These are phyloP conservation scores for Chirona hameri DNA, from an alignment of 2,888 invertebrate genomes.

Conservation along the genomic window DNA sequence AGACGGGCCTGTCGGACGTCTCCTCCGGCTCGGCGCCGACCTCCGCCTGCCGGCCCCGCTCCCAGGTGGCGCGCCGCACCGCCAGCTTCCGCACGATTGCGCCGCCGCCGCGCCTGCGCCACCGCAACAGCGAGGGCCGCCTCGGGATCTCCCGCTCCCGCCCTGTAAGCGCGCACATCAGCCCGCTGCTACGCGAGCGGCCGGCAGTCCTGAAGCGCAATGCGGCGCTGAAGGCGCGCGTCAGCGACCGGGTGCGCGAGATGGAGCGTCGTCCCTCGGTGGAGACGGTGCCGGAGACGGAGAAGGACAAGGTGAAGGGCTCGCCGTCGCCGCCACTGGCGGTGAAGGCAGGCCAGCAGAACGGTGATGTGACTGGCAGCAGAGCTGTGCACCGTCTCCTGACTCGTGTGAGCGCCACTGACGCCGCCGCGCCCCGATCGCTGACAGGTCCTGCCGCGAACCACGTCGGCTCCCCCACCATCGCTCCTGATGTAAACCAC, in stretches of 20 bases:
- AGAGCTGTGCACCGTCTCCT: neutral
- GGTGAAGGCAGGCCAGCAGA: neutral
- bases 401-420: neutral
- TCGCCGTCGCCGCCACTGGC: too few relatives aligned
- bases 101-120: neutral
- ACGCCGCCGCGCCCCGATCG: neutral
- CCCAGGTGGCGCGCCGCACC: neutral
- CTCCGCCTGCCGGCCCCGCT: neutral
- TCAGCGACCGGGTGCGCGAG: neutral
- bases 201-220: constrained; percentile 4
- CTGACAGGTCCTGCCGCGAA: neutral
- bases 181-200: constrained; percentile 23
- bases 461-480: neutral
- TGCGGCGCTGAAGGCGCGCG: constrained; percentile 1
- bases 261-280: neutral
- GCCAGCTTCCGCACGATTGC: neutral
- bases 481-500: too few relatives aligned
- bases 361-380: neutral
- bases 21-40: neutral
- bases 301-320: too few relatives aligned
- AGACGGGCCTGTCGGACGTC: neutral
- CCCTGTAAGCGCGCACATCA: constrained; percentile 11
- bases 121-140: constrained; percentile 22
- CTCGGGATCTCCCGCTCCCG: neutral
- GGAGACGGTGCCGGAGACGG: neutral